A percentile compares a stretch with the other conserved stretches of the same genome.
Evolutionary conservation across 2,797 vertebrate genomes (phyloP).

Genomic region (Spheniscus humboldti): DNA sequence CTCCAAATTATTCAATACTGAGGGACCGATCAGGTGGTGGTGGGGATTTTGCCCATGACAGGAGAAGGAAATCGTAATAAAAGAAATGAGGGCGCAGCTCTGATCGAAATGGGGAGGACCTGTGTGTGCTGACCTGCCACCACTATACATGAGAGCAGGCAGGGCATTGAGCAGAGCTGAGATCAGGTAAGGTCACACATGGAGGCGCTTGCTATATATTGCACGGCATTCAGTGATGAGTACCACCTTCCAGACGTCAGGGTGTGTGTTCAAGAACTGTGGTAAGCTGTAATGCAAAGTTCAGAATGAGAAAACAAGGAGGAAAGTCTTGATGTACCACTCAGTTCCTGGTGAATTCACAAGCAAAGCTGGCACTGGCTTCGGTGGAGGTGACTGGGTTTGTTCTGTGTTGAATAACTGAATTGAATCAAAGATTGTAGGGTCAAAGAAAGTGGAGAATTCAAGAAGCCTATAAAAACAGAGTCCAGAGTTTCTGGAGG

Average conservation of each 20-base stretch:
- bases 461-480: background rate
- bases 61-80: background rate
- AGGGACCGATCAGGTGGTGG: background rate
- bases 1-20: background rate
- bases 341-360: background rate
- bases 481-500: background rate
- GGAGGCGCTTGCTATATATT: background rate
- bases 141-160: background rate
- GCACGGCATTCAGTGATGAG: accelerated
- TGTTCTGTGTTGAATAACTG: background rate
- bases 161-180: background rate
- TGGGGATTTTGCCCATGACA: background rate
- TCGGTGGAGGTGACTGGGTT: background rate
- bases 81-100: background rate
- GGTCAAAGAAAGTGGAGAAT: background rate
- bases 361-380: background rate
- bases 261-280: background rate
- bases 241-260: background rate
- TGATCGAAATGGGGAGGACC: background rate
- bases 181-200: background rate
- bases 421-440: background rate
- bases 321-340: background rate
- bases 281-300: background rate
- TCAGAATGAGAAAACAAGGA: background rate
- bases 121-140: background rate